phyloP scores from a whole-genome alignment of 2,113 vertebrate genomes.

The Microtus montanus region DNA sequence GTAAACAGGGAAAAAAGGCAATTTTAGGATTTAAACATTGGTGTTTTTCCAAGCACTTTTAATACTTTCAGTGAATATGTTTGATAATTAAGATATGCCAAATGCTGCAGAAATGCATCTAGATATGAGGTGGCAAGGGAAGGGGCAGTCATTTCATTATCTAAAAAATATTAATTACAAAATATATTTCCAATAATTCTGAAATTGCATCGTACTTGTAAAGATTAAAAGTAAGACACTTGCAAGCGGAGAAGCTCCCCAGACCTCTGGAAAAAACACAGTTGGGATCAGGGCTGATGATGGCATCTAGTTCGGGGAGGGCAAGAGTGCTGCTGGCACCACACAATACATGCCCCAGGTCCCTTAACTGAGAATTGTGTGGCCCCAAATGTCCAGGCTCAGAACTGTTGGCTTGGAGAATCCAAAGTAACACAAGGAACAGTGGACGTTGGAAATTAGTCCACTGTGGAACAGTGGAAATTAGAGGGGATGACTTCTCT shows the following conservation, averaged over 20 bases:
- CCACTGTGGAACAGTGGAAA: background rate
- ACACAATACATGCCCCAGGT: background rate
- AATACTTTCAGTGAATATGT: background rate
- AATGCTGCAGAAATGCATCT: background rate
- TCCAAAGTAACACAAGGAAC: background rate
- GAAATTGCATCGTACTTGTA: background rate
- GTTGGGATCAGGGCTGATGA: fast-evolving
- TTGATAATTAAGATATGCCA: background rate
- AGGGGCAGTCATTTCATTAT: background rate
- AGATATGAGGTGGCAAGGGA: background rate
- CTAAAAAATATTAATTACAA: background rate
- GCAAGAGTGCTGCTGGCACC: background rate
- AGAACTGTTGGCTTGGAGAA: background rate
- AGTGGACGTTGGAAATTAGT: background rate
- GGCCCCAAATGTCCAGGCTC: background rate
- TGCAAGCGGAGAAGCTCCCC: background rate
- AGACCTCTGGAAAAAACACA: background rate
- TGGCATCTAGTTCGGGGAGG: background rate
- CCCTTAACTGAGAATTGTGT: background rate
- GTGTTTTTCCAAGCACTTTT: background rate
- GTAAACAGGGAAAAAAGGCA: background rate
- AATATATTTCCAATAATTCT: background rate
- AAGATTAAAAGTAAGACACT: background rate
- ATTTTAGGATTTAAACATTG: background rate
- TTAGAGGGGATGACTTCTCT: background rate